These are phyloP conservation scores for Sebastes taczanowskii DNA, from an alignment of 2,797 vertebrate species.

Conservation along the genomic window DNA sequence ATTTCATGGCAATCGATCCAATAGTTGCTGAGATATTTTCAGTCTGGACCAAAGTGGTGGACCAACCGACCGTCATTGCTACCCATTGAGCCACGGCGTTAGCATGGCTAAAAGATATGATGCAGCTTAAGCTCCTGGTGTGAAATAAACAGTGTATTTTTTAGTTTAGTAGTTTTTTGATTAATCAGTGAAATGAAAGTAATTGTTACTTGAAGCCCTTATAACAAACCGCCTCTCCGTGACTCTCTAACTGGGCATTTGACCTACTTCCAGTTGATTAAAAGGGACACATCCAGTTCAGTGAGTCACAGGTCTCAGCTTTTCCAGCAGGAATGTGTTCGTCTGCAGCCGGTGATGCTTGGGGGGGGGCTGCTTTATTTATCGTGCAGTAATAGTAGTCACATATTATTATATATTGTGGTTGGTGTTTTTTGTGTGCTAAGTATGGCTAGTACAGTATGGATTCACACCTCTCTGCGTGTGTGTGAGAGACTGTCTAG, in stretches of 20 bases:
- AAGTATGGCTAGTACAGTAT: not conserved
- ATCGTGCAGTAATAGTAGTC: not conserved
- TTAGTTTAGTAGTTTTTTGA: not conserved
- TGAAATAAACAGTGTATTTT: not conserved
- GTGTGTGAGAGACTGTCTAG: not conserved
- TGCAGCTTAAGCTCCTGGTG: not conserved
- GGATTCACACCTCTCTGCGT: not conserved
- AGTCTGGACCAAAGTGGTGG: not conserved
- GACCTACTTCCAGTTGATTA: slow-evolving; percentile 69
- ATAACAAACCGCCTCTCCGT: slow-evolving; percentile 6
- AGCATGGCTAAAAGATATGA: not conserved
- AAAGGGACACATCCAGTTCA: slow-evolving; percentile 60
- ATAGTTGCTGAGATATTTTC: not conserved
- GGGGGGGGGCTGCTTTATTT: not conserved
- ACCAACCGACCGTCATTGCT: fast-evolving
- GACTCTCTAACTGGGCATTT: slow-evolving; percentile 39
- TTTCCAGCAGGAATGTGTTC: slow-evolving; percentile 38
- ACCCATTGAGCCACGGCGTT: not conserved
- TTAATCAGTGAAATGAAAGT: not conserved
- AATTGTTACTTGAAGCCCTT: slow-evolving; percentile 7
- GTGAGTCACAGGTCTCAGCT: slow-evolving; percentile 31
- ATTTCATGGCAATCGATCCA: not conserved
- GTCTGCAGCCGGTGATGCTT: not conserved
- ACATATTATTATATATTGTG: not conserved
- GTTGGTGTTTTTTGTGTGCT: not conserved